Evolutionary conservation across 1,140 invertebrate genomes (phyloP), one percentile per base, ranked within the genome.

Genomic region (Trichonephila clavata): DNA sequence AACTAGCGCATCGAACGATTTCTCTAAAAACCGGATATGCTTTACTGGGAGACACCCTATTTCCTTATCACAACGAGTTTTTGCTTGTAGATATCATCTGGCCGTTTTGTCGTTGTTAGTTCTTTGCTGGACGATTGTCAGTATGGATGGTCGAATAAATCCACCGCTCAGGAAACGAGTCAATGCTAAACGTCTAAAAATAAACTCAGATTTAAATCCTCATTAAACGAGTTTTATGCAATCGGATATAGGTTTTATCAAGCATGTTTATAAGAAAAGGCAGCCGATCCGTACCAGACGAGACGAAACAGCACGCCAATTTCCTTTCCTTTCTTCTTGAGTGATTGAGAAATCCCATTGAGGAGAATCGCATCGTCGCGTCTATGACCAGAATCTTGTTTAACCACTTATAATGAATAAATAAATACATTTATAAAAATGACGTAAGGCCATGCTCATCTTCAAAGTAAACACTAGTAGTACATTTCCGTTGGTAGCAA

Each of bases 21-120:
- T 77, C 32, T 27, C 68, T 21, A 16, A 84, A 84, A 59, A 84
- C 81, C 81, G 81, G 81, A 84, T 84, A 84, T 32, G 81, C 20
- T 60, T 24, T 16, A 43, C 43, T 18, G n/a, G 81, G 20, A 57
- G 81, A 57, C 21, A 59, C 68, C 68, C 68, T 32, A 57, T 84
- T 84, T 84, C 43, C 81, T 84, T 84, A 84, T 84, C 81, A 27
- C 57, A 60, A 84, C 81, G 81, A 77, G 68, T 32, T 32, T 77
- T 27, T 77, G 81, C 20, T 50, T 60, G 14, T 57, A 24, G 81
- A 84, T 84, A 57, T 84, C 43, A 84, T 84, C 50, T 84, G 50
- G 20, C 43, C 57, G 27, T 57, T 60, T 84, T 84, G 81, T 84
- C 81, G 81, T 84, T 84, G 24, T 77, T 77, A 32, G 68, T 77